A percentile compares a stretch with the other conserved stretches of the same genome.
Evolutionary conservation across 2,113 vertebrate species (phyloP).

Genomic region (Colaptes auratus): DNA sequence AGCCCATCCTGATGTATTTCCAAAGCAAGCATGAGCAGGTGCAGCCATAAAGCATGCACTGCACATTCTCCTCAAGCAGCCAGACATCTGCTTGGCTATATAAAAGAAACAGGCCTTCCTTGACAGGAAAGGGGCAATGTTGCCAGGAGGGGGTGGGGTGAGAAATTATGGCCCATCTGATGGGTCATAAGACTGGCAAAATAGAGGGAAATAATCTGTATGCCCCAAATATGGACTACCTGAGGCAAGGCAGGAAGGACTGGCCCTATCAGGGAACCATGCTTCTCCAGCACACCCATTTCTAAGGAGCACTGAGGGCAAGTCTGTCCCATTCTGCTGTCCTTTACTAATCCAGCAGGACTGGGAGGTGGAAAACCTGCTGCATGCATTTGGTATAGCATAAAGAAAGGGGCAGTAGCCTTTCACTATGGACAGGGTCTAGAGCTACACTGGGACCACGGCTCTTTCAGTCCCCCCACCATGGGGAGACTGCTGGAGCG

Average conservation of each 20-base stretch:
- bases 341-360: neutral
- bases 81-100: slow-evolving; percentile 48
- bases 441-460: neutral
- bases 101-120: slow-evolving; percentile 18
- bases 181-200: neutral
- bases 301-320: neutral
- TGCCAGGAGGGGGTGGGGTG: slow-evolving; percentile 1
- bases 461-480: neutral
- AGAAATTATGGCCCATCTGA: neutral
- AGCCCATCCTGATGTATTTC: slow-evolving; percentile 5
- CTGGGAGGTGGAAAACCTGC: neutral
- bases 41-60: neutral
- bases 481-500: neutral
- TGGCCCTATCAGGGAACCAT: neutral
- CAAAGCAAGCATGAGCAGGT: slow-evolving; percentile 48
- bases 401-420: neutral
- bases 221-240: neutral
- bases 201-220: neutral
- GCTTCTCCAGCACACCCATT: neutral
- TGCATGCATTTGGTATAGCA: neutral
- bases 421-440: neutral
- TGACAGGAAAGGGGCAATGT: slow-evolving; percentile 28
- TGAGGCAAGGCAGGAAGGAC: neutral
- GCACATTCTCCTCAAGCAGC: slow-evolving; percentile 19
- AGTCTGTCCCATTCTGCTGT: neutral